Evolutionary conservation across 2,113 vertebrate species (phyloP).

Genomic region (Equus przewalskii): DNA sequence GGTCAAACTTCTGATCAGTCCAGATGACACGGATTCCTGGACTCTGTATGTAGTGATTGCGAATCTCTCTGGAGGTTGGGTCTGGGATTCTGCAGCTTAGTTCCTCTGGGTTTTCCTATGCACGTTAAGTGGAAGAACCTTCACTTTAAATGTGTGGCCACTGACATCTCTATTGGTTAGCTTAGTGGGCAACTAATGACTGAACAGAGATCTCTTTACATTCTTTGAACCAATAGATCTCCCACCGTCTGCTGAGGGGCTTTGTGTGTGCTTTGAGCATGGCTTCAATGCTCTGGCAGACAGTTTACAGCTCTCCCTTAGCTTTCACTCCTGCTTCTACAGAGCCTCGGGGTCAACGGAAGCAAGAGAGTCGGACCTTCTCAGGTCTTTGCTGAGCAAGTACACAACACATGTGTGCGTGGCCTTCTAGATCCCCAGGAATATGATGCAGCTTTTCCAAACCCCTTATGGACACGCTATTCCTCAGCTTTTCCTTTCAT

Average conservation of each 20-base stretch:
- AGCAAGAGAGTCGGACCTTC: neutral
- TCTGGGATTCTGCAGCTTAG: neutral
- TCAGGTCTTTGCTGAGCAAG: neutral
- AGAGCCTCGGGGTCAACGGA: neutral
- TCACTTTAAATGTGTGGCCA: neutral
- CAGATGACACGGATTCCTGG: neutral
- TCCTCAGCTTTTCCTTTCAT: neutral
- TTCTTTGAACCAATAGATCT: neutral
- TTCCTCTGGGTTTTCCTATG: neutral
- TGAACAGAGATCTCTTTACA: neutral
- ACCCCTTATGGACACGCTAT: neutral
- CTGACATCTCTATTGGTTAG: neutral
- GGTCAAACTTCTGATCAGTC: constrained; percentile 1
- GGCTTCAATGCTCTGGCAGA: neutral
- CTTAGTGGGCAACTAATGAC: neutral
- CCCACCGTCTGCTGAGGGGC: neutral
- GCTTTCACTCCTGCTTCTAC: neutral
- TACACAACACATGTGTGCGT: neutral
- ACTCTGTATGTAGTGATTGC: neutral
- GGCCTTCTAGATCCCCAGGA: neutral
- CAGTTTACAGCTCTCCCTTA: neutral
- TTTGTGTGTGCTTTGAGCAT: neutral
- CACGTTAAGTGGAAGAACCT: neutral
- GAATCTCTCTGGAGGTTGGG: neutral
- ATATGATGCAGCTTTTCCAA: neutral